Conservation (phyloP, 2,888 invertebrate genomes). For the Andrena dorsata region DNA sequence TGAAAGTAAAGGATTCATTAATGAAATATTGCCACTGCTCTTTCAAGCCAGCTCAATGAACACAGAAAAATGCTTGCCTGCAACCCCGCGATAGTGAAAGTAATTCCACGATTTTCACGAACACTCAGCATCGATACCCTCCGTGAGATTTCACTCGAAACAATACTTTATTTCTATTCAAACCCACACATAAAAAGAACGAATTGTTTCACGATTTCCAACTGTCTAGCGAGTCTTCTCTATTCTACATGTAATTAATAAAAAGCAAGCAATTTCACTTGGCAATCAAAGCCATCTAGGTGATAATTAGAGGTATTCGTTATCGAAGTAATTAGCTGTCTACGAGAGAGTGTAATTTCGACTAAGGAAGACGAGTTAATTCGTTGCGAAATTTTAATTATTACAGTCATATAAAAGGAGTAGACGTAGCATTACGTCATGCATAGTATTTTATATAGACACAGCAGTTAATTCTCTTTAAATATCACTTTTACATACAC, state of each 20-base stretch:
- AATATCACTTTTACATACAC: no score
- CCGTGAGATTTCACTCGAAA: background rate
- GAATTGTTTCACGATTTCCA: conserved; percentile 6
- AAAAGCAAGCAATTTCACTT: background rate
- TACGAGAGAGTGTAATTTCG: background rate
- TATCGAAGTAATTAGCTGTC: background rate
- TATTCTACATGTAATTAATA: background rate
- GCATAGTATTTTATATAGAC: no score
- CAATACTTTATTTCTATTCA: conserved; percentile 16
- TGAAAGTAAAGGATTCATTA: no score
- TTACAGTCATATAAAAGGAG: no score
- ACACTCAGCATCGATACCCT: background rate
- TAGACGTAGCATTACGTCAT: no score
- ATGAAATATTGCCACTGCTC: no score
- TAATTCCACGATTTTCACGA: background rate
- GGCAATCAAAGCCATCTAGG: background rate
- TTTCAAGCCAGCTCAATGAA: background rate
- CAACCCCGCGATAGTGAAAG: conserved; percentile 9
- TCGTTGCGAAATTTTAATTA: no score
- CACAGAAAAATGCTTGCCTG: background rate
- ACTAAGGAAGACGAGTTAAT: background rate
- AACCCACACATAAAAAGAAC: background rate
- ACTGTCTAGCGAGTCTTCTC: background rate
- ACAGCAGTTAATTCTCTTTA: no score
- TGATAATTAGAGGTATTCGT: background rate